Percentiles rank a stretch among this genome's conserved stretches.
These are phyloP conservation scores for Orussus abietinus DNA, from an alignment of 1,140 invertebrate species.

Conservation along the genomic window DNA sequence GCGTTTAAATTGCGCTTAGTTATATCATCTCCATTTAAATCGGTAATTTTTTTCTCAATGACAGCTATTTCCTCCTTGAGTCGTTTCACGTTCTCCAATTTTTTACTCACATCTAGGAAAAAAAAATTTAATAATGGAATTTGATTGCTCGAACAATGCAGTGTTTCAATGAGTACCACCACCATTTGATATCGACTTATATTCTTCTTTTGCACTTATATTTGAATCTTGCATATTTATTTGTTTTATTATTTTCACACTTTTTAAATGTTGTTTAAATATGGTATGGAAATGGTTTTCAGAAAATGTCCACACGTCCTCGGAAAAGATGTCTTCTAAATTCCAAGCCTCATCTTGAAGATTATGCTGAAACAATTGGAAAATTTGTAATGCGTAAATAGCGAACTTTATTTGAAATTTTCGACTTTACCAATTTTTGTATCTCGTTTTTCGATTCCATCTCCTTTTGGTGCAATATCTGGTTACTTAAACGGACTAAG, in stretches of 20 bases:
- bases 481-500: constrained; percentile 6
- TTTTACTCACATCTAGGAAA: background rate
- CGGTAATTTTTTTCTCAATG: background rate
- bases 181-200: too few relatives aligned
- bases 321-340: constrained; percentile 22
- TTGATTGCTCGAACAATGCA: too few relatives aligned
- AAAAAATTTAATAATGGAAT: background rate
- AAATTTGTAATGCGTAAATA: background rate
- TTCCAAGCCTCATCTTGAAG: constrained; percentile 22
- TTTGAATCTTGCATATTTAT: background rate
- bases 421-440: constrained; percentile 23
- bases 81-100: background rate
- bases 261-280: constrained; percentile 20
- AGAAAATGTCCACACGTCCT: constrained; percentile 34
- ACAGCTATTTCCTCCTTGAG: background rate
- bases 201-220: background rate
- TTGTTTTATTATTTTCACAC: background rate
- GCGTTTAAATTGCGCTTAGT: background rate
- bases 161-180: too few relatives aligned
- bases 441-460: constrained; percentile 16
- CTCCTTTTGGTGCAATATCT: constrained; percentile 12
- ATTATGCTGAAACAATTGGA: constrained; percentile 21
- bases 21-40: background rate
- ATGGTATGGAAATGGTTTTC: constrained; percentile 24
- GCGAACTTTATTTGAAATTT: background rate